These are phyloP conservation scores for Athene noctua DNA, from an alignment of 2,113 vertebrate species.

Conservation along the genomic window DNA sequence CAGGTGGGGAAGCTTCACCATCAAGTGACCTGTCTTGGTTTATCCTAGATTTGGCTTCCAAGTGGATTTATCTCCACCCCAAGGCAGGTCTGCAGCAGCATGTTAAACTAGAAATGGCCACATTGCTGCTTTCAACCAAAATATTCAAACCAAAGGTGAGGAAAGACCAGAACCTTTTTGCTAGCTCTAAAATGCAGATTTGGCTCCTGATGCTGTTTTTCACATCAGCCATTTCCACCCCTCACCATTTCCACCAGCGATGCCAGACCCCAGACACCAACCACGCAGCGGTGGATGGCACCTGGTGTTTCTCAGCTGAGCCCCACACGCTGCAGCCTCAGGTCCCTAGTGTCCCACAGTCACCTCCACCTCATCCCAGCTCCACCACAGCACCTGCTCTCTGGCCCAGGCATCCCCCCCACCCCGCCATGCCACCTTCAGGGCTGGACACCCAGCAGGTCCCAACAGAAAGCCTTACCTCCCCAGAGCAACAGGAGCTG, in stretches of 20 bases:
- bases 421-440: accelerated
- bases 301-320: not conserved
- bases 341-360: not conserved
- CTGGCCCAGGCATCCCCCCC: not conserved
- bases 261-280: no score
- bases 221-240: not conserved
- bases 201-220: not conserved
- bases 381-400: accelerated
- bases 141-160: not conserved
- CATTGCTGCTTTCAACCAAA: not conserved
- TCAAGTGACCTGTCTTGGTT: not conserved
- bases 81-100: accelerated
- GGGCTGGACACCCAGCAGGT: accelerated
- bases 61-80: not conserved
- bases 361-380: not conserved
- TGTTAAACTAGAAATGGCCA: accelerated
- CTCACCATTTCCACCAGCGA: not conserved
- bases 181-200: not conserved
- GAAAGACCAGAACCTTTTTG: not conserved
- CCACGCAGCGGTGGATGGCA: accelerated
- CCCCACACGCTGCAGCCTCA: accelerated
- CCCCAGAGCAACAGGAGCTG: not conserved
- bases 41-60: not conserved
- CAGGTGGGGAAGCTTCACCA: not conserved
- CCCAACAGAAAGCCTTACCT: not conserved